Conservation (phyloP, 1,140 invertebrate genomes). For the Coenobita brevimanus region DNA sequence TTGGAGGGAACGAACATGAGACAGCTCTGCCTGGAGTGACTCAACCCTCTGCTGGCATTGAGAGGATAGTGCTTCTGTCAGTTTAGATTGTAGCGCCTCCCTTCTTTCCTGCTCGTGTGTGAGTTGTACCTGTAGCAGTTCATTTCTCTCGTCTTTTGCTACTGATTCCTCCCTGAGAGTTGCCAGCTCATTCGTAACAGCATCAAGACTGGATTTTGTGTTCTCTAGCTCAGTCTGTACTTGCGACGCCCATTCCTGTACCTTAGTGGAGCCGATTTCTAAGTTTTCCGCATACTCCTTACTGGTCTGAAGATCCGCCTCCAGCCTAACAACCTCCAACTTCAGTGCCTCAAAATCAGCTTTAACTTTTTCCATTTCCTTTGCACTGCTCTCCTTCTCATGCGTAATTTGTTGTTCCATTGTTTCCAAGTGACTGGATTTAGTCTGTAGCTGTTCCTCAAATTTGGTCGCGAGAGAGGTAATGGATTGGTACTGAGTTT, state of each 20-base stretch:
- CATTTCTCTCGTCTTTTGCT: neutral
- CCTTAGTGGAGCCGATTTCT: slow-evolving; percentile 18
- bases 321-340: slow-evolving; percentile 25
- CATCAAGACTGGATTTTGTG: neutral
- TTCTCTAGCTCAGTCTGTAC: slow-evolving; percentile 47
- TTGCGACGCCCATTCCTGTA: slow-evolving; percentile 39
- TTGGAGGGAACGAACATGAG: neutral
- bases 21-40: slow-evolving; percentile 35
- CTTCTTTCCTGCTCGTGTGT: slow-evolving; percentile 22
- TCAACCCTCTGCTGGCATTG: slow-evolving; percentile 30
- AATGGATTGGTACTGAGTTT: slow-evolving; percentile 25
- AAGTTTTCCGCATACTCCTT: slow-evolving; percentile 33
- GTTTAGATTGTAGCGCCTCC: slow-evolving; percentile 21
- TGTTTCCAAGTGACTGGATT: slow-evolving; percentile 18
- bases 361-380: slow-evolving; percentile 13
- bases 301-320: slow-evolving; percentile 28
- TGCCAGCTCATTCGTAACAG: neutral
- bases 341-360: slow-evolving; percentile 18
- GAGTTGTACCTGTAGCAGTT: neutral
- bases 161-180: slow-evolving; percentile 10
- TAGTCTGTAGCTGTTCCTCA: slow-evolving; percentile 35
- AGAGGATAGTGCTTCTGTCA: slow-evolving; percentile 1
- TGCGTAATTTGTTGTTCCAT: slow-evolving; percentile 20
- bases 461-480: slow-evolving; percentile 42
- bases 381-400: slow-evolving; percentile 14